Percentiles rank a stretch among this genome's conserved stretches.
Evolutionary conservation across 2,888 invertebrate genomes (phyloP).

Genomic region (Diaperis boleti): DNA sequence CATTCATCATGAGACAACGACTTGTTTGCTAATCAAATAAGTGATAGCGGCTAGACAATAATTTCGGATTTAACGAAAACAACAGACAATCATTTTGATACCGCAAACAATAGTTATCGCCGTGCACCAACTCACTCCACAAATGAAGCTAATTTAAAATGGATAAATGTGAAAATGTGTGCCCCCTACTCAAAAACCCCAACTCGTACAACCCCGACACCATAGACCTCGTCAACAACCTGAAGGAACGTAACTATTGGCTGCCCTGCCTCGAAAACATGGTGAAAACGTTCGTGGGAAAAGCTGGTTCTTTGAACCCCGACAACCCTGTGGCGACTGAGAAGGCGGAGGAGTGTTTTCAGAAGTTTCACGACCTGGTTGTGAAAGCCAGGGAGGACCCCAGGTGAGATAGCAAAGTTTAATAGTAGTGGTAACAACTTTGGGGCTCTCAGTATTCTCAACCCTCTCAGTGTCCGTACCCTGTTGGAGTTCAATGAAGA

Average conservation of each 20-base stretch:
- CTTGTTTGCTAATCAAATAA: conserved; percentile 29
- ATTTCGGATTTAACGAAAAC: conserved; percentile 12
- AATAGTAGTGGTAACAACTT: too few species aligned
- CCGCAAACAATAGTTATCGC: not conserved
- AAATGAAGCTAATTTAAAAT: conserved; percentile 36
- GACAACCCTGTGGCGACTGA: conserved; percentile 81
- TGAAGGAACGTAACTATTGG: conserved; percentile 92
- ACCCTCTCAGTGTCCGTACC: conserved; percentile 88
- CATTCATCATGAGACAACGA: too few species aligned
- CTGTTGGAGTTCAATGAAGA: conserved; percentile 94
- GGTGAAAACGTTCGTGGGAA: conserved; percentile 85
- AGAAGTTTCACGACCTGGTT: conserved; percentile 84
- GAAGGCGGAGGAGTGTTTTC: conserved; percentile 85
- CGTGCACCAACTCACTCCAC: not conserved
- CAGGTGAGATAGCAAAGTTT: conserved; percentile 82
- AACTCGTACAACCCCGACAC: conserved; percentile 91
- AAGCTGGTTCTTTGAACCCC: conserved; percentile 84
- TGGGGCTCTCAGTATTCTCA: conserved; percentile 65
- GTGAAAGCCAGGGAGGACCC: conserved; percentile 83
- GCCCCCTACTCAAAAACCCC: conserved; percentile 83
- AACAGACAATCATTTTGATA: conserved; percentile 17
- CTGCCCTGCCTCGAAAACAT: conserved; percentile 89
- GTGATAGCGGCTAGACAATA: conserved; percentile 20
- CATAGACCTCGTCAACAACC: conserved; percentile 87
- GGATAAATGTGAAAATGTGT: conserved; percentile 64